Base-by-base conservation (phyloP, 2,888 invertebrate species). In the Mactromeris polynyma region DNA sequence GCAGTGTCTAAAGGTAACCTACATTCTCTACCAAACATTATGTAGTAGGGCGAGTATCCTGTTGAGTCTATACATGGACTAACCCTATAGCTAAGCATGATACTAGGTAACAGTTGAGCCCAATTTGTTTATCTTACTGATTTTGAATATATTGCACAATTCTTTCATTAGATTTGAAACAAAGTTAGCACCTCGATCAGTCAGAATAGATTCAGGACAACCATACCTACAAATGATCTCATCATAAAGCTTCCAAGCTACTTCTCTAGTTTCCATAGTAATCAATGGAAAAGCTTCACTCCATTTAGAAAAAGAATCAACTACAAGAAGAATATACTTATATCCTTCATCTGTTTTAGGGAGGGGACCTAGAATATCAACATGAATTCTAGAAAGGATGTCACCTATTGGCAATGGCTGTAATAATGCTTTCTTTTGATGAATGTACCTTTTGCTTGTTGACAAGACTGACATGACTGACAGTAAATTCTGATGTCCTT, bases 281-380 rank as follows among this genome's bases (percentile, higher is more conserved):
- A 83, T 73, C 21, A 93, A 31, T 33, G 92, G 91, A 31, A 92
- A 87, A 38, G 90, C 92, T 79, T 93, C 92, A 82, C 81, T 58
- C 89, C 89, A 93, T 58, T 86, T 88, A 2, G 90, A 87, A 38
- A 89, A 86, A 92, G 86, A 11, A 93, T 79, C 33, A 90, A 91
- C 54, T 86, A 92, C 33, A 3, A 93, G 84, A 3, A 93, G 86
- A 6, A 93, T 79, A 36, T 92, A 91, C 54, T 86, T 89, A 38
- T 87, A 89, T 26, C 83, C 86, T 38, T 83, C 73, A 9, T 51
- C 84, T 38, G 81, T 88, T n/a, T 83, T 81, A 26, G 83, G 89
- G 6, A 89, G 33, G 7, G 90, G 90, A 17, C 90, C 90, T 19
- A 92, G 38, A 31, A 90, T 83, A 54, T 91, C 90, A 46, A 90